phyloP scores from a whole-genome alignment of 2,888 invertebrate species.

The Nipponacmea schrenckii region DNA sequence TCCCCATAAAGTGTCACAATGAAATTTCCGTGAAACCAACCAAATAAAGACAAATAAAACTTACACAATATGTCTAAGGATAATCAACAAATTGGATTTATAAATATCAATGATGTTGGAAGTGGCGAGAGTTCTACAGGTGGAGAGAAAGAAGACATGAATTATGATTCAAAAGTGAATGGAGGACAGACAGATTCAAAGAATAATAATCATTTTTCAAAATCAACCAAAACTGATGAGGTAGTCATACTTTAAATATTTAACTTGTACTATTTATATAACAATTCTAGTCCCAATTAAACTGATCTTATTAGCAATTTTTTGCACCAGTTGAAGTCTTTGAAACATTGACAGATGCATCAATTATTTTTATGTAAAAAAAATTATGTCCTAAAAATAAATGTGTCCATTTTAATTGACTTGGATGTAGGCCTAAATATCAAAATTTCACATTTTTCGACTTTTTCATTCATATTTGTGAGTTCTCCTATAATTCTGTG shows the following conservation, averaged over 20 bases:
- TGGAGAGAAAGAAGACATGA: not conserved
- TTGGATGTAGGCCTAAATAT: not conserved
- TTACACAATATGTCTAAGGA: not conserved
- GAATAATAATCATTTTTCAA: not conserved
- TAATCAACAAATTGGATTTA: not conserved
- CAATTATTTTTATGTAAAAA: not conserved
- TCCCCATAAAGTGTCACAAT: no score
- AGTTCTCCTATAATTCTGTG: not conserved
- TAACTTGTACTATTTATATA: not conserved
- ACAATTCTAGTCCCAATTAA: not conserved
- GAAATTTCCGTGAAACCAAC: not conserved
- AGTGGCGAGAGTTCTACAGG: not conserved
- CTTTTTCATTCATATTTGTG: not conserved
- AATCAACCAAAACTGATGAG: not conserved
- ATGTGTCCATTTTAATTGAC: not conserved
- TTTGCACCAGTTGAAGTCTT: not conserved
- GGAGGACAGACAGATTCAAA: not conserved
- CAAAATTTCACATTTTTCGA: no score
- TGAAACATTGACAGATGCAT: not conserved
- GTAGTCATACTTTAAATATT: not conserved
- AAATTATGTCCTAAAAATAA: not conserved
- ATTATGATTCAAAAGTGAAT: not conserved
- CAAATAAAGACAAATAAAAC: not conserved
- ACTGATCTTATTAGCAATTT: not conserved
- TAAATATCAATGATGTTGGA: not conserved